A percentile compares a stretch with the other conserved stretches of the same genome.
phyloP scores from a whole-genome alignment of 2,888 invertebrate genomes.

The Trilocha varians region DNA sequence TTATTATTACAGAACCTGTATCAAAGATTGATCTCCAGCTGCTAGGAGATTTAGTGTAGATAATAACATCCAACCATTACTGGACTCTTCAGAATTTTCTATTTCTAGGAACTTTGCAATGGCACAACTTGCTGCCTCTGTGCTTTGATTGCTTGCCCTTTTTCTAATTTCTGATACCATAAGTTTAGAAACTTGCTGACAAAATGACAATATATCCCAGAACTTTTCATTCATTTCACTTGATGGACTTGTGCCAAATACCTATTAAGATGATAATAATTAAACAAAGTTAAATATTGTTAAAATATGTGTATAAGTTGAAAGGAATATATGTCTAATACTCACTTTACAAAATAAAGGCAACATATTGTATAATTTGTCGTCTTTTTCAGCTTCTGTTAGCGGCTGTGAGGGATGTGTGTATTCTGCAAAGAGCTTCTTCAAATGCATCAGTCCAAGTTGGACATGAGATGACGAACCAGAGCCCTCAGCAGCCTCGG shows the following conservation, averaged over 20 bases:
- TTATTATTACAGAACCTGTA: constrained; percentile 76
- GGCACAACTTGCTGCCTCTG: constrained; percentile 95
- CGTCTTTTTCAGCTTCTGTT: constrained; percentile 87
- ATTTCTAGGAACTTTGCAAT: constrained; percentile 98
- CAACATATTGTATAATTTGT: constrained; percentile 96
- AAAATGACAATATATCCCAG: constrained; percentile 95
- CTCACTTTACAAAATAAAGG: constrained; percentile 97
- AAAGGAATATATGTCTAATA: neutral
- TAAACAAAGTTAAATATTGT: neutral
- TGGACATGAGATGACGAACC: constrained; percentile 85
- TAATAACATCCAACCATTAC: constrained; percentile 97
- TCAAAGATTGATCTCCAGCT: constrained; percentile 89
- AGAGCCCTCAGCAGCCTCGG: constrained; percentile 73
- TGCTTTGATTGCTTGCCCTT: constrained; percentile 96
- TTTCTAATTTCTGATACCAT: constrained; percentile 98
- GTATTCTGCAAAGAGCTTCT: constrained; percentile 96
- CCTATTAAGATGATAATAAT: constrained; percentile 66
- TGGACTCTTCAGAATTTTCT: constrained; percentile 93
- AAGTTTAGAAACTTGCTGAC: constrained; percentile 93
- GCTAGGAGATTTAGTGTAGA: constrained; percentile 93
- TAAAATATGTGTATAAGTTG: neutral
- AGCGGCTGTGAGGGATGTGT: constrained; percentile 89
- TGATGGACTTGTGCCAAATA: constrained; percentile 94
- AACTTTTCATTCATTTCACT: constrained; percentile 98
- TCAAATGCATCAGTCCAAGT: constrained; percentile 94